Evolutionary conservation across 2,113 vertebrate species (phyloP), one percentile per base, ranked within the genome.

Genomic region (Galeopterus variegatus): DNA sequence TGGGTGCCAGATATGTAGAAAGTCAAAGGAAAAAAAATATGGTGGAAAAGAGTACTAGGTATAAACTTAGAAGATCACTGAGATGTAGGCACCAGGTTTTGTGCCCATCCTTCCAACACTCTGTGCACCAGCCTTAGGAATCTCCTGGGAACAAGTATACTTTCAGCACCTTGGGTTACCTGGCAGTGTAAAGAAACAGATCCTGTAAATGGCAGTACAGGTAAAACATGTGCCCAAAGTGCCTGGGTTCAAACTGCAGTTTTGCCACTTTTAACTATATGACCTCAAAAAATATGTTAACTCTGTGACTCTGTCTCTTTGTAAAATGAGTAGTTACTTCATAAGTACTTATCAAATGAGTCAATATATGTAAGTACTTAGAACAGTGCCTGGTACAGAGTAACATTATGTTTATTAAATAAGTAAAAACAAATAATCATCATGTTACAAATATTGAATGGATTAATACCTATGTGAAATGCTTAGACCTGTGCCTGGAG

Each of bases 351-450:
- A 79, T 50, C 72, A 58, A 69, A 69, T 69, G 14, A 79, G 12
- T 73, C 54, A 72, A 48, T n/a, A 58, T 45, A 81, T 90, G n/a
- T 87, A 85, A 89, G 15, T 76, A 64, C 26, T 86, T 77, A 65
- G 8, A 56, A 65, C 9, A 92, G 19, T 83, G 10, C 6, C 65
- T 93, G 48, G 4, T n/a, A 60, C 15, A 86, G 23, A 45, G 12
- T 62, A 92, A 56, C 72, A 26, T 12, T 89, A 0, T n/a, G 31
- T 69, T 15, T 60, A 72, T 81, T 52, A 81, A 95, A 73, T 69
- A 75, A 60, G 76, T 54, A n/a, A 85, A 73, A 65, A 54, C 31
- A 77, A 75, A 52, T 56, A 88, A n/a, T 75, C 70, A 85, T 64
- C 45, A 62, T 36, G 18, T 56, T 54, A 83, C 67, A 58, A 90